Percentiles rank a stretch among this genome's conserved stretches.
These are phyloP conservation scores for Acipenser ruthenus DNA, from an alignment of 2,797 vertebrate species.

Conservation along the genomic window DNA sequence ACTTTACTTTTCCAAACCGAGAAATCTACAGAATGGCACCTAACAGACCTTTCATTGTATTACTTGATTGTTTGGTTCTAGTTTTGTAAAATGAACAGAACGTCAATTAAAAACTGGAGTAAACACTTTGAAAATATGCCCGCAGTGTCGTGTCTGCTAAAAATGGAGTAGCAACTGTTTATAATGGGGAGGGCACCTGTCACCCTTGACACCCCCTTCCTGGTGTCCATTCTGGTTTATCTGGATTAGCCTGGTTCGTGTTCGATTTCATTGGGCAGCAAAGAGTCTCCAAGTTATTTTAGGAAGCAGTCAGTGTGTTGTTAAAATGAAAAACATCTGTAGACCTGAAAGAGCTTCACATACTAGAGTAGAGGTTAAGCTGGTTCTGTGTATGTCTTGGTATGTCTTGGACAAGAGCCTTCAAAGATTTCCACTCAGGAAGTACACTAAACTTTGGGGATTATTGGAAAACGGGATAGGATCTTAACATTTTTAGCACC, in stretches of 20 bases:
- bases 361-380: not conserved
- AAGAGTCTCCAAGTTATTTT: slow-evolving; percentile 44
- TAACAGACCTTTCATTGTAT: not conserved
- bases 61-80: not conserved
- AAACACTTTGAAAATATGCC: too few relatives aligned
- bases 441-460: too few relatives aligned
- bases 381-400: too few relatives aligned
- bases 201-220: slow-evolving; percentile 34
- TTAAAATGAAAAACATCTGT: slow-evolving; percentile 40
- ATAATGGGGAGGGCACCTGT: slow-evolving; percentile 56
- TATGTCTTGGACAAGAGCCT: too few relatives aligned
- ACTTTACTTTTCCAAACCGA: not conserved
- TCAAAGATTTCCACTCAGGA: too few relatives aligned
- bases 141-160: slow-evolving; percentile 33
- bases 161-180: slow-evolving; percentile 47
- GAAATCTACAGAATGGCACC: not conserved
- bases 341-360: slow-evolving; percentile 14
- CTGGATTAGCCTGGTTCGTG: slow-evolving; percentile 40
- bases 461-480: too few relatives aligned
- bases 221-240: slow-evolving; percentile 60
- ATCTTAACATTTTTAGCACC: too few relatives aligned
- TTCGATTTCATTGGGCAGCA: slow-evolving; percentile 48
- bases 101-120: too few relatives aligned
- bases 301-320: slow-evolving; percentile 26
- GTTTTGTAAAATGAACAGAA: too few relatives aligned